Conservation (phyloP, 2,113 vertebrate genomes). For the Ia io region DNA sequence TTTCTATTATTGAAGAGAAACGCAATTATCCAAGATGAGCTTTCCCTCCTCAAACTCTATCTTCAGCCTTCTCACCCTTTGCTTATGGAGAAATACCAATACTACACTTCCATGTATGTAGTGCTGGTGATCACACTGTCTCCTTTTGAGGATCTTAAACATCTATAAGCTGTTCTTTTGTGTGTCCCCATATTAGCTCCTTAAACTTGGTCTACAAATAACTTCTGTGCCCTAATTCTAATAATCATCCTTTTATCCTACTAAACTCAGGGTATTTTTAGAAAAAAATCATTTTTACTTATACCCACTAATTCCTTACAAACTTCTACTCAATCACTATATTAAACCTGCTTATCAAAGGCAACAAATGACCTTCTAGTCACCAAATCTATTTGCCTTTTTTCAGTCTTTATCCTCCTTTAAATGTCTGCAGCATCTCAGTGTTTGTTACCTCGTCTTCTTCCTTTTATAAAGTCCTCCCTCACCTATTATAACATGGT, state of each 20-base stretch:
- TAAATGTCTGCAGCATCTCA: not conserved
- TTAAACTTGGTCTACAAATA: not conserved
- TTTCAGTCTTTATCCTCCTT: not conserved
- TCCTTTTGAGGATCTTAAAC: not conserved
- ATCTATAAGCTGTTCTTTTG: not conserved
- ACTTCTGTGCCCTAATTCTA: not conserved
- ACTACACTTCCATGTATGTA: not conserved
- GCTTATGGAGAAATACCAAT: not conserved
- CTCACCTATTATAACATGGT: not conserved
- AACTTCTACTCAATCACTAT: not conserved
- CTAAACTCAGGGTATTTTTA: not conserved
- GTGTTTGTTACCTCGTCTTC: not conserved
- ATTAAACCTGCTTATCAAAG: not conserved
- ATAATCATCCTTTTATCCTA: not conserved
- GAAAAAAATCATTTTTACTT: slow-evolving; percentile 7
- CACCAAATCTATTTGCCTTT: not conserved
- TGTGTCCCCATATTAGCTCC: not conserved
- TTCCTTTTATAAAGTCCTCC: not conserved
- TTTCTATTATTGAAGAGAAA: not conserved
- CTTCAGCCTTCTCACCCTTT: not conserved
- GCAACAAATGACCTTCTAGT: not conserved
- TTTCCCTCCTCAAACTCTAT: not conserved
- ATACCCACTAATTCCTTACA: not conserved
- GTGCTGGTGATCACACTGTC: not conserved
- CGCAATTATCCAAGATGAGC: not conserved